A percentile compares a stretch with the other conserved stretches of the same genome.
These are phyloP conservation scores for Gobius niger DNA, from an alignment of 2,113 vertebrate species.

Conservation along the genomic window DNA sequence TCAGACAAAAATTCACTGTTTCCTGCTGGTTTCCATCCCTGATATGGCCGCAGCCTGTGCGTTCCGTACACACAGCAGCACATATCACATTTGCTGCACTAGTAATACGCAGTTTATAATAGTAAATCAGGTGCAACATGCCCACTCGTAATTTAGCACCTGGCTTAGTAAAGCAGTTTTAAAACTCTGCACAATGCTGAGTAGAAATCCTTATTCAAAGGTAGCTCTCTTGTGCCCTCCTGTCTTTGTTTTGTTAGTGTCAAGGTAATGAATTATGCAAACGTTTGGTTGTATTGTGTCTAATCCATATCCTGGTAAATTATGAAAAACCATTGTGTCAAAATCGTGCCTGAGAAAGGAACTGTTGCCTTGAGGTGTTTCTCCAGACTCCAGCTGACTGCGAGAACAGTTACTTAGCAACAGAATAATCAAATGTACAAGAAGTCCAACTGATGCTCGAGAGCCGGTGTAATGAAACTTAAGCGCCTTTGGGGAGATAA, in stretches of 20 bases:
- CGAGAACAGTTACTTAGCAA: conserved; percentile 34
- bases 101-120: too few relatives aligned
- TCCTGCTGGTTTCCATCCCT: too few relatives aligned
- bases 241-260: not conserved
- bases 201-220: not conserved
- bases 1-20: too few relatives aligned
- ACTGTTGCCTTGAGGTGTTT: conserved; percentile 19
- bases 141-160: too few relatives aligned
- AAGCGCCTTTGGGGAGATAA: conserved; percentile 18
- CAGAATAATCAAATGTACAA: conserved; percentile 29
- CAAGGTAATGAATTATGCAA: not conserved
- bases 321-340: not conserved
- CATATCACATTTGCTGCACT: too few relatives aligned
- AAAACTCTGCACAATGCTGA: not conserved
- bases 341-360: not conserved
- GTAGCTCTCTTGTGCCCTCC: not conserved
- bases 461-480: conserved; percentile 28
- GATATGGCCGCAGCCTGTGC: too few relatives aligned
- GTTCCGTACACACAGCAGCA: too few relatives aligned
- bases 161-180: too few relatives aligned
- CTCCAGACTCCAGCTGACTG: conserved; percentile 13
- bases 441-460: conserved; percentile 22
- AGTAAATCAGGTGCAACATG: too few relatives aligned
- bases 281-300: not conserved
- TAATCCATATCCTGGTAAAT: not conserved